Conservation (phyloP, 2,888 invertebrate species). For the Diarsia brunnea region DNA sequence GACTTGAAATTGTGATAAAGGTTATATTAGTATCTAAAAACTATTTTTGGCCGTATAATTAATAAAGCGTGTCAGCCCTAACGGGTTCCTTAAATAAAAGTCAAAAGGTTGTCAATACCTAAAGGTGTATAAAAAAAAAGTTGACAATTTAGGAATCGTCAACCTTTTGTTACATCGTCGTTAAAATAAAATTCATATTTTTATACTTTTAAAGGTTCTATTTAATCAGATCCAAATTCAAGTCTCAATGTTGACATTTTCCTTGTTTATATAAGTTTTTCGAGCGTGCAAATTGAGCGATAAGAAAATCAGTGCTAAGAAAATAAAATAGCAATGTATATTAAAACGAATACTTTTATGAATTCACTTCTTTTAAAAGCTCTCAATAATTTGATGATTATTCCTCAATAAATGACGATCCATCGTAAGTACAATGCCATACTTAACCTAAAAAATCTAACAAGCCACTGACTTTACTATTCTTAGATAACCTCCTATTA, state of each 20-base stretch:
- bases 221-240: slow-evolving; percentile 16
- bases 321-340: neutral
- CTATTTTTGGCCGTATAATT: neutral
- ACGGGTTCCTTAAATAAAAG: neutral
- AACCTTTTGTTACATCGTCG: slow-evolving; percentile 3
- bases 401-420: neutral
- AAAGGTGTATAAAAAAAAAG: no score
- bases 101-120: slow-evolving; percentile 12
- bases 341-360: neutral
- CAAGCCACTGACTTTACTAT: slow-evolving; percentile 30
- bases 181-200: neutral
- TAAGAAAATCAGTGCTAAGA: neutral
- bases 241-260: neutral
- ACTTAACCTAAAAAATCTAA: slow-evolving; percentile 46
- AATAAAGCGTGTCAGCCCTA: neutral
- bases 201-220: slow-evolving; percentile 16
- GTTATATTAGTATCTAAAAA: neutral
- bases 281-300: neutral
- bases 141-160: neutral
- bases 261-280: neutral
- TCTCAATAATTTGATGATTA: neutral
- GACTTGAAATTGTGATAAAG: neutral
- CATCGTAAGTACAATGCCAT: neutral
- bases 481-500: neutral
- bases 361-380: slow-evolving; percentile 4